A percentile compares a stretch with the other conserved stretches of the same genome.
phyloP scores from a whole-genome alignment of 2,888 invertebrate species.

The Apamea crenata region DNA sequence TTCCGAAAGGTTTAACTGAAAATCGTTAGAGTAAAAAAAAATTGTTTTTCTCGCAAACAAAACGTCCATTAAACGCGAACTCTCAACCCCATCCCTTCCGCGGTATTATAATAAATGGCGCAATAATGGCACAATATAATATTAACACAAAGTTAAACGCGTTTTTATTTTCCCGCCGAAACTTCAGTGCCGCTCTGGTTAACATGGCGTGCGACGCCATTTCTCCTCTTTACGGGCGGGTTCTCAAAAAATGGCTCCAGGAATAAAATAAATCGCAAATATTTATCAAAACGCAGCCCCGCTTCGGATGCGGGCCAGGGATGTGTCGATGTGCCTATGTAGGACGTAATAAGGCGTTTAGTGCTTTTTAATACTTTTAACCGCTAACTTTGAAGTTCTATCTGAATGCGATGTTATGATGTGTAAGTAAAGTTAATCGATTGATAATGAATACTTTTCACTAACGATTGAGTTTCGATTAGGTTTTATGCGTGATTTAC shows the following conservation, averaged over 20 bases:
- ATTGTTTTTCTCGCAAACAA: constrained; percentile 87
- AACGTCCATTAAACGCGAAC: constrained; percentile 88
- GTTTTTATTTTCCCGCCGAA: constrained; percentile 88
- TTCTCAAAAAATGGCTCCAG: constrained; percentile 85
- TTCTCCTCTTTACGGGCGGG: constrained; percentile 81
- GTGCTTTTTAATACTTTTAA: constrained; percentile 38
- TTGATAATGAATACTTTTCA: not conserved
- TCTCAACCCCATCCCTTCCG: constrained; percentile 89
- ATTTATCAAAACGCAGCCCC: constrained; percentile 85
- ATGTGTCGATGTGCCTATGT: constrained; percentile 64
- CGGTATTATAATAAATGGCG: constrained; percentile 89
- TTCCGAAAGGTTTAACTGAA: constrained; percentile 81
- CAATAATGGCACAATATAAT: constrained; percentile 90
- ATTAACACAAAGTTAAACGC: constrained; percentile 90
- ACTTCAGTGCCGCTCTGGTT: constrained; percentile 83
- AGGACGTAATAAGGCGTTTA: constrained; percentile 42
- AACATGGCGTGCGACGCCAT: constrained; percentile 79
- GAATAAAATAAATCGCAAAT: constrained; percentile 87
- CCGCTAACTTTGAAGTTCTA: constrained; percentile 4
- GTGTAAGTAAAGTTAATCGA: not conserved
- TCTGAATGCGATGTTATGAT: not conserved
- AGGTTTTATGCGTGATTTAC: constrained; percentile 1
- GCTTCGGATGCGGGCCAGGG: constrained; percentile 73
- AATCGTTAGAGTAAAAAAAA: constrained; percentile 84
- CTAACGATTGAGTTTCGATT: not conserved